phyloP scores from a whole-genome alignment of 2,888 invertebrate species.

The Polydesmus complanatus region DNA sequence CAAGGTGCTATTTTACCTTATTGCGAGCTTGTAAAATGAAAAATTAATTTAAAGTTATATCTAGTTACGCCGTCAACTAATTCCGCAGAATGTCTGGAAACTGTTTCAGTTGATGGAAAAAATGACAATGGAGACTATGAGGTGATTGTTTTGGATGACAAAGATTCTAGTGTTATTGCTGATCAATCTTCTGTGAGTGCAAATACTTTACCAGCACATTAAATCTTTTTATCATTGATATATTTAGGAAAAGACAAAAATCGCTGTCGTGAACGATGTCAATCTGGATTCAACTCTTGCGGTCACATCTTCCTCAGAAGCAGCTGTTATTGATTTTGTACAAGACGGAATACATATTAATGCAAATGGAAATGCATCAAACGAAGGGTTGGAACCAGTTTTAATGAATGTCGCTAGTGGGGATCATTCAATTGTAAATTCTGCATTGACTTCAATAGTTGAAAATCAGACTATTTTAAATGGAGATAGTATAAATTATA shows the following conservation, averaged over 20 bases:
- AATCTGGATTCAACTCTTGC: not conserved
- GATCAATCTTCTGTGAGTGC: conserved; percentile 14
- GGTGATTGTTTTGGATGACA: conserved; percentile 78
- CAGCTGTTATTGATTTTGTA: not conserved
- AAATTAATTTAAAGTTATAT: too few relatives aligned
- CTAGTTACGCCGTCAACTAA: not conserved
- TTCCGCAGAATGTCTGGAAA: not conserved
- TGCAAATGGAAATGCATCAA: not conserved
- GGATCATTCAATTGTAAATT: not conserved
- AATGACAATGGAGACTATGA: conserved; percentile 54
- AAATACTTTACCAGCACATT: too few relatives aligned
- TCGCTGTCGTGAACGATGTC: not conserved
- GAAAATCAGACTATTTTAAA: not conserved
- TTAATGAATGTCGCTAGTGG: not conserved
- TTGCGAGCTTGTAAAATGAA: too few relatives aligned
- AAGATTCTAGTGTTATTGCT: conserved; percentile 64
- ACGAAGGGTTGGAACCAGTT: not conserved
- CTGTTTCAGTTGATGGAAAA: conserved; percentile 34
- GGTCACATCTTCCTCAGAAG: not conserved
- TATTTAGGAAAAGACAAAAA: not conserved
- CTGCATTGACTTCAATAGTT: not conserved
- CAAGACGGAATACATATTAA: not conserved
- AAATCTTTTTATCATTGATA: not conserved
- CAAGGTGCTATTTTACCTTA: too few relatives aligned
- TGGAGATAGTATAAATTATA: not conserved